A percentile compares a stretch with the other conserved stretches of the same genome.
Conservation (phyloP, 1,140 invertebrate genomes). For the Lordiphosa collinella region DNA sequence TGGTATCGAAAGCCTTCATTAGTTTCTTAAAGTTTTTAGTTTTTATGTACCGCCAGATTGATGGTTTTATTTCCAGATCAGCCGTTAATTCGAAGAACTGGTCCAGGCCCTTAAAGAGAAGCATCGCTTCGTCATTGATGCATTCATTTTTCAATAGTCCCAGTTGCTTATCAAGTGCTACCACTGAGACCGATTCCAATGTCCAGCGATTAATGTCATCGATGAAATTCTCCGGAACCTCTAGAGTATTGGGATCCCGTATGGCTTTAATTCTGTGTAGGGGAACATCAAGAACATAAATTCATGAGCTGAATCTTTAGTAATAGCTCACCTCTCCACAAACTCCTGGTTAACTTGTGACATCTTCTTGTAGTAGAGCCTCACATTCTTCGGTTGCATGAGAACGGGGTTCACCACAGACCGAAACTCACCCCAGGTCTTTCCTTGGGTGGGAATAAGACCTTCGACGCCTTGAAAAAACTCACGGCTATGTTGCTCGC, state of each 20-base stretch:
- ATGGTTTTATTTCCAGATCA: slow-evolving; percentile 83
- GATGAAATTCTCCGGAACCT: slow-evolving; percentile 82
- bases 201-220: slow-evolving; percentile 85
- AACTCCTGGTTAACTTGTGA: slow-evolving; percentile 79
- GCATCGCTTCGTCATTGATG: slow-evolving; percentile 11
- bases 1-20: slow-evolving; percentile 78
- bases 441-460: slow-evolving; percentile 48
- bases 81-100: slow-evolving; percentile 81
- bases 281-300: neutral
- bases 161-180: slow-evolving; percentile 85
- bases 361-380: slow-evolving; percentile 78
- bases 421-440: slow-evolving; percentile 61
- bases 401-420: slow-evolving; percentile 80
- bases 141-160: slow-evolving; percentile 68
- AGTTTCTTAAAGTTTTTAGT: slow-evolving; percentile 82
- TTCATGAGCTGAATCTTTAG: too few species aligned
- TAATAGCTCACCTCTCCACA: slow-evolving; percentile 31
- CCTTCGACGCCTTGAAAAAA: slow-evolving; percentile 59
- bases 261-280: slow-evolving; percentile 61
- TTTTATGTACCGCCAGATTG: slow-evolving; percentile 83
- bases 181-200: slow-evolving; percentile 85
- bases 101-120: slow-evolving; percentile 66
- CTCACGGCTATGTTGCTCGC: slow-evolving; percentile 40
- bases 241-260: slow-evolving; percentile 80
- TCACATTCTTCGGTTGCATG: slow-evolving; percentile 80